A percentile compares a stretch with the other conserved stretches of the same genome.
Evolutionary conservation across 2,113 vertebrate species (phyloP).

Genomic region (Clarias batrachus): DNA sequence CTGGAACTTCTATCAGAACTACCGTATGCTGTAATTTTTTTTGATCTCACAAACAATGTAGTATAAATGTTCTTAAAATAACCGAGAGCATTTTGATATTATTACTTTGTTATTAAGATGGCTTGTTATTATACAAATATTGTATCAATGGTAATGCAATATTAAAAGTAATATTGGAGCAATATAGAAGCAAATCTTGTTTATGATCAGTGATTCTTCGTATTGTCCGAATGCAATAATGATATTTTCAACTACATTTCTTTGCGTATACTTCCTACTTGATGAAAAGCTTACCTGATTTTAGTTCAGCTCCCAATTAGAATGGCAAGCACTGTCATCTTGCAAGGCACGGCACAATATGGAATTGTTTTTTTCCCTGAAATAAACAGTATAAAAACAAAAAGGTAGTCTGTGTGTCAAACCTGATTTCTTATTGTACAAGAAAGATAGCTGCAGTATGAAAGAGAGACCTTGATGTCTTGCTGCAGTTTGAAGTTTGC

Average conservation of each 20-base stretch:
- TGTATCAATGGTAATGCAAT: background rate
- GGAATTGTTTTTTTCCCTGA: conserved; percentile 44
- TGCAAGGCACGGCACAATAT: conserved; percentile 30
- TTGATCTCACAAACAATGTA: background rate
- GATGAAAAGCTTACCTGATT: conserved; percentile 22
- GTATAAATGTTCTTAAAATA: background rate
- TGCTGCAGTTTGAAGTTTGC: conserved; percentile 54
- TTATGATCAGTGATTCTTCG: background rate
- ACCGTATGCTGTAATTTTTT: background rate
- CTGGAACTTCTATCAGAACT: background rate
- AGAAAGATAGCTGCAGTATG: conserved; percentile 43
- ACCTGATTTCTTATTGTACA: conserved; percentile 52
- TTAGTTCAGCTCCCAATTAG: conserved; percentile 15
- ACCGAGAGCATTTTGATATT: background rate
- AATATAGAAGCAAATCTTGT: background rate
- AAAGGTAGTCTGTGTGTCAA: conserved; percentile 50
- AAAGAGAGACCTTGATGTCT: conserved; percentile 50
- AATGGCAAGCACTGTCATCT: conserved; percentile 43
- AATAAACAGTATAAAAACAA: conserved; percentile 45
- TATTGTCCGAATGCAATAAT: background rate
- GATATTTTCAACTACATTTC: background rate
- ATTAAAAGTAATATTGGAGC: background rate
- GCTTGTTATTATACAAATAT: background rate
- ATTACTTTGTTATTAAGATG: background rate
- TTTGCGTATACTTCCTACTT: background rate